These are phyloP conservation scores for Cactoblastis cactorum DNA, from an alignment of 2,888 invertebrate genomes.

Conservation along the genomic window DNA sequence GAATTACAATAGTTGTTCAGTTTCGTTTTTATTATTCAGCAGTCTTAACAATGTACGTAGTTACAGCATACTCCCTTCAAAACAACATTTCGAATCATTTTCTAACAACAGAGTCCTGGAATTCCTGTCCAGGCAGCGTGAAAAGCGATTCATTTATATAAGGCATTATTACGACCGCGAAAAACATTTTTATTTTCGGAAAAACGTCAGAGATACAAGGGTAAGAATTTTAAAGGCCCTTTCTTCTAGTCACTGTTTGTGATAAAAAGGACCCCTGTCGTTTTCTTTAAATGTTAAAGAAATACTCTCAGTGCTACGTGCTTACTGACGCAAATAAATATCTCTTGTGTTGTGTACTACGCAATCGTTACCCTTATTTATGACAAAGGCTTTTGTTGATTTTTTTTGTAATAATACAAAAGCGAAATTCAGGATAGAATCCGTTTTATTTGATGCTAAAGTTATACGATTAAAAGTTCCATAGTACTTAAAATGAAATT, in stretches of 20 bases:
- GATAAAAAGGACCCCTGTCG: slow-evolving; percentile 49
- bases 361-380: slow-evolving; percentile 12
- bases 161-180: slow-evolving; percentile 19
- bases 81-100: background rate
- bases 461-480: no score
- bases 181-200: slow-evolving; percentile 25
- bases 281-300: slow-evolving; percentile 22
- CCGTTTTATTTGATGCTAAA: background rate
- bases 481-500: no score
- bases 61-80: background rate
- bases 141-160: slow-evolving; percentile 20
- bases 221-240: slow-evolving; percentile 46
- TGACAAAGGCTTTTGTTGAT: slow-evolving; percentile 11
- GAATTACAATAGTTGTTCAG: no score
- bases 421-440: background rate
- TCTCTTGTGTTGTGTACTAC: slow-evolving; percentile 1
- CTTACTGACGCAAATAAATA: slow-evolving; percentile 26
- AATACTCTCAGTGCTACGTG: slow-evolving; percentile 26
- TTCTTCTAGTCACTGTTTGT: slow-evolving; percentile 39
- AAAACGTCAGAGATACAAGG: slow-evolving; percentile 37
- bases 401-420: slow-evolving; percentile 1
- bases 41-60: background rate
- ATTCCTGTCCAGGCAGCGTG: slow-evolving; percentile 6
- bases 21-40: background rate
- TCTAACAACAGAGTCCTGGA: background rate